Base-by-base conservation (phyloP, 2,113 vertebrate genomes). In the Pachyramphus minor region DNA sequence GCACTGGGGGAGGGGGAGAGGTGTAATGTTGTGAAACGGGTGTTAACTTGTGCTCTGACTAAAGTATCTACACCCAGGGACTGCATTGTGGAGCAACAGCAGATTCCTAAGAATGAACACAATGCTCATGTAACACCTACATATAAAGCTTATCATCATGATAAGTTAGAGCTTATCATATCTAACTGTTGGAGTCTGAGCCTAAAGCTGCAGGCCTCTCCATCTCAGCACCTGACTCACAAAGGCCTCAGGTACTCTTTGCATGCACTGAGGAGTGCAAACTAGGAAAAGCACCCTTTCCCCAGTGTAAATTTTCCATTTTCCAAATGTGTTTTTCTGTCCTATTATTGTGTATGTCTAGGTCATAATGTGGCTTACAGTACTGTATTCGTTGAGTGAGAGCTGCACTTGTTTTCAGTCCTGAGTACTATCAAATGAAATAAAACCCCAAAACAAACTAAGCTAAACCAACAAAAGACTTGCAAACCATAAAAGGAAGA, bases 21-120 rank as follows among this genome's bases (percentile, higher is more conserved):
- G 12, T 68, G 11, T 31, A 49, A 20, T 23, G 11, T 16, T 50
- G 23, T 50, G 30, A 83, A 94, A 76, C 1, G 1, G 11, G 2
- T 52, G 50, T 59, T 86, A 86, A 25, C 7, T 52, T 63, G 7
- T 45, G 28, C 13, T 72, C 53, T 50, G 12, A 53, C 58, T 58
- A 12, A 68, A 49, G 27, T 12, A 13, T 13, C n/a, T 64, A 25
- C 3, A 24, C 5, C 8, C 0, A 1, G 21, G 8, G 11, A 21
- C 31, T 84, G 7, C 11, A 21, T 5, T 21, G 25, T 49, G 42
- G 19, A 41, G 25, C 39, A 77, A 71, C 4, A 84, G 5, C 14
- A 39, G 27, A 30, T 71, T 84, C 12, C 21, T 55, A 74, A 53
- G 59, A 47, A 25, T 1, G 0, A 52, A 33, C 24, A 50, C 1